Base-by-base conservation (phyloP, 2,888 invertebrate species). In the Keiferia lycopersicella region DNA sequence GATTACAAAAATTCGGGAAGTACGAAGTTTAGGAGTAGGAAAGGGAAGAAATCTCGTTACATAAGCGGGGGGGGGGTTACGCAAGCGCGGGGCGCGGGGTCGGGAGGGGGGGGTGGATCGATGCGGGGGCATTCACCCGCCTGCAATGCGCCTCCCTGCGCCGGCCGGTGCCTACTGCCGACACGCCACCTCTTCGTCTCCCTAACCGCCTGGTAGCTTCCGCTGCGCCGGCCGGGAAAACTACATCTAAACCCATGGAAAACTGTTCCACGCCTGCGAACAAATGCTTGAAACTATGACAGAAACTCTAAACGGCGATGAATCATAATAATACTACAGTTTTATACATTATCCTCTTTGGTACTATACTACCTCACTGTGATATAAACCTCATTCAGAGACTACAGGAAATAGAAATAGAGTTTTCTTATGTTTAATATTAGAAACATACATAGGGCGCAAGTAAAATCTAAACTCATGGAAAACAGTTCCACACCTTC, bases 61-160 rank as follows among this genome's bases (percentile, higher is more conserved):
- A 87, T 90, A 90, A 90, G 82, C 80, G 76, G 74, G 78, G 75
- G 78, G 75, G 78, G 72, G 76, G 82, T 85, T 86, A 87, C 88
- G 86, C 86, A 86, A 86, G 66, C 62, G 70, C 73, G 73, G 77
- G 65, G 72, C 68, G 70, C 67, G 73, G 71, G 71, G 34, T 1
- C 7, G 7, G 34, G 34, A 75, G 73, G 67, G 7, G 34, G 34
- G 76, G 73, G 67, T 71, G 78, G 90, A 90, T 91, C 91, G 91
- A 90, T 91, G 90, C 82, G 82, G 83, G 91, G 91, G 85, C 87
- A 87, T 90, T 90, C 87, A 90, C 90, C 90, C 91, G 91, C 88
- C 91, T 89, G 89, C 90, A 90, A 86, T 90, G 90, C 90, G 91
- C 87, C 87, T 84, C 79, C 78, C 80, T 72, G 78, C 56, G 56